Evolutionary conservation across 2,113 vertebrate species (phyloP).

Genomic region (Aphelocoma coerulescens): DNA sequence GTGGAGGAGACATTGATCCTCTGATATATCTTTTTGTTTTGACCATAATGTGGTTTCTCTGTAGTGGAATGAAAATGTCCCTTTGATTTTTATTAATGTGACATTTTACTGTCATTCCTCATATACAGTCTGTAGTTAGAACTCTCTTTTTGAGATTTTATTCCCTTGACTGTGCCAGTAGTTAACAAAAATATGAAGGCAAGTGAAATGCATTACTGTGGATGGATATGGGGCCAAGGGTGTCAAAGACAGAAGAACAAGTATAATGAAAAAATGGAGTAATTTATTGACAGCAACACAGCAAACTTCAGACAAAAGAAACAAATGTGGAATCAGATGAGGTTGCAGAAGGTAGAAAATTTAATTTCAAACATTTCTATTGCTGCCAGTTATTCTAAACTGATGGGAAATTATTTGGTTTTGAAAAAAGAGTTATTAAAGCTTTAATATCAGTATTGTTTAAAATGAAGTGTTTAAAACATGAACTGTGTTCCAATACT

Average conservation of each 20-base stretch:
- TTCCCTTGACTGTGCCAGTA: background rate
- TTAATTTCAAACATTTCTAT: background rate
- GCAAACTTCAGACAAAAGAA: background rate
- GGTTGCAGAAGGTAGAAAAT: background rate
- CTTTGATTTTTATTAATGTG: conserved; percentile 9
- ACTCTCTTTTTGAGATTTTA: conserved; percentile 29
- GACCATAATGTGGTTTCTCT: background rate
- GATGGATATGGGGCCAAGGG: background rate
- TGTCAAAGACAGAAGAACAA: background rate
- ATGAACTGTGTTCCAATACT: background rate
- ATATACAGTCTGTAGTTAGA: background rate
- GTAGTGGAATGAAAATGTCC: background rate
- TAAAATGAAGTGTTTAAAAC: background rate
- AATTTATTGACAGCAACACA: background rate
- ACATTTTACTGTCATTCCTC: background rate
- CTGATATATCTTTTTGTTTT: background rate
- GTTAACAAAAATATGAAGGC: conserved; percentile 28
- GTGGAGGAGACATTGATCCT: background rate
- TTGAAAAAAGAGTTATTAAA: background rate
- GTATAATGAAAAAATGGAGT: background rate
- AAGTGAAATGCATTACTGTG: background rate
- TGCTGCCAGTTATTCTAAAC: background rate
- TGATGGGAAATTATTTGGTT: background rate
- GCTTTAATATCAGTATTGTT: background rate
- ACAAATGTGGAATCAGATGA: background rate